Evolutionary conservation across 2,113 vertebrate genomes (phyloP), one percentile per base, ranked within the genome.

Genomic region (Thunnus maccoyii): DNA sequence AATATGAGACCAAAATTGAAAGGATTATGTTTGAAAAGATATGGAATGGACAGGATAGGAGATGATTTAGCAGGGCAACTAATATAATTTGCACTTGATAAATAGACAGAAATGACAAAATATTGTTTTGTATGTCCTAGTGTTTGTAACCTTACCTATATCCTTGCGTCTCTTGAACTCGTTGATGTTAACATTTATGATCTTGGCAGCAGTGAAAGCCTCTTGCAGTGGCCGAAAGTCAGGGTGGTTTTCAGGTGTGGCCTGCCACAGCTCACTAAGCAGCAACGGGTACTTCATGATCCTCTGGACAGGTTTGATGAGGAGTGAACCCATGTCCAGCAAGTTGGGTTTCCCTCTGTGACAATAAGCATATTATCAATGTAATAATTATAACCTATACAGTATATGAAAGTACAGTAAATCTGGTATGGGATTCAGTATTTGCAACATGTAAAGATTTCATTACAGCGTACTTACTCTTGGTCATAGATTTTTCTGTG

Each of bases 231-330:
- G 94, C 25, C 30, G 89, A 27, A 92, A 90, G 91, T 99, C 98
- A 0, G 96, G 96, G 79, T 99, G 98, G 77, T 95, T 93, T n/a
- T 94, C 81, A 15, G 98, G 98, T 6, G 98, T 99, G 22, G 98
- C 93, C 68, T 96, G 97, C 93, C 96, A 94, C 54, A 99, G 96
- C 81, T 99, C 97, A 14, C 91, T 91, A 50, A 99, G 93, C 62
- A 99, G 89, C 77, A 99, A 86, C 0, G 98, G 98, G 62, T 99
- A 99, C 88, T 98, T 99, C 97, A 99, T 99, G 88, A 99, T 94
- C 9, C 98, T 95, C 86, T 99, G 98, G 25, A 99, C 97, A 0
- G 98, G 98, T 82, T 98, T 99, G 91, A 99, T 99, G 91, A 99
- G 92, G 78, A 99, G 88, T 10, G 98, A 99, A 55, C 97, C 97